phyloP scores from a whole-genome alignment of 2,888 invertebrate genomes.

The Drosophila gaucha region DNA sequence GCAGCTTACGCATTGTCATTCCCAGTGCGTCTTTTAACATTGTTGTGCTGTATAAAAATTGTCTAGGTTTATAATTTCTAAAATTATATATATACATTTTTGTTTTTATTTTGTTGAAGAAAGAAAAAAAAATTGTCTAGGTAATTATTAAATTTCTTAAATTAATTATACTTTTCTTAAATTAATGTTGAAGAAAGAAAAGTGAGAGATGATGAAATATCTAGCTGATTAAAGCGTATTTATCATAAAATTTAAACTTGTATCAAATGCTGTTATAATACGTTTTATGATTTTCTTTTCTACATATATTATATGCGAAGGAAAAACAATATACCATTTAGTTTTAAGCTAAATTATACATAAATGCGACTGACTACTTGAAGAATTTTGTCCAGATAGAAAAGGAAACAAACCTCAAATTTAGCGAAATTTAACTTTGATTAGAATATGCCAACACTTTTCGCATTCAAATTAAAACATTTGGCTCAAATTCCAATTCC shows the following conservation, averaged over 20 bases:
- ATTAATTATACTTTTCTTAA: too few relatives aligned
- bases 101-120: background rate
- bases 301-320: background rate
- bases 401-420: constrained; percentile 3
- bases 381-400: background rate
- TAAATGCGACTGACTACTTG: constrained; percentile 2
- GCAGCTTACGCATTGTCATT: constrained; percentile 49
- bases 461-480: constrained; percentile 60
- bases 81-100: too few relatives aligned
- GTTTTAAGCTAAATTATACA: constrained; percentile 1
- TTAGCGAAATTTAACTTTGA: constrained; percentile 1
- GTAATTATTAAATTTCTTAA: too few relatives aligned
- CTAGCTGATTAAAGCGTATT: background rate
- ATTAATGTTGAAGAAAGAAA: background rate
- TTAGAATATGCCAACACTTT: constrained; percentile 53
- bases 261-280: background rate
- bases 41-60: constrained; percentile 39
- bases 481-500: constrained; percentile 55
- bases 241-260: background rate
- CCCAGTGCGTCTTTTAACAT: constrained; percentile 8
- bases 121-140: too few relatives aligned
- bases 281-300: background rate
- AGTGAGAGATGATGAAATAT: too few relatives aligned
- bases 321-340: background rate
- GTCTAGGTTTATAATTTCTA: constrained; percentile 12